Evolutionary conservation across 2,113 vertebrate species (phyloP), one percentile per base, ranked within the genome.

Genomic region (Grus americana): DNA sequence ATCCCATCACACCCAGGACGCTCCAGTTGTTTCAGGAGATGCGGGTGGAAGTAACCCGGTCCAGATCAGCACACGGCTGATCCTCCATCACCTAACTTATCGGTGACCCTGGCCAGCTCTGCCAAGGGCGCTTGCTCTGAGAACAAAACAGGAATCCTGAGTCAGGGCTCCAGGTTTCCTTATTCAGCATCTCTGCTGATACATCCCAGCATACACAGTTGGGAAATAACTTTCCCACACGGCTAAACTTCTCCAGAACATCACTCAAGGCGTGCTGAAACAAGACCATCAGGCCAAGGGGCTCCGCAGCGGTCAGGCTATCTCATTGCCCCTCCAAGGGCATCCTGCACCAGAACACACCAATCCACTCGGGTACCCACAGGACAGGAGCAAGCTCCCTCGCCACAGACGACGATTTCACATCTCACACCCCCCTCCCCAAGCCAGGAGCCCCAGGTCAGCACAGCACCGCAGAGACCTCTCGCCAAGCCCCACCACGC

Each of bases 81-180:
- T 38, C 38, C 68, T 11, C 62, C 9, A 1, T 1, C n/a, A 36
- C 9, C n/a, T 4, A 26, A 18, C 17, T 15, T 5, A 0, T 0
- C 7, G 30, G 62, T 55, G 44, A 38, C 11, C 79, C 57, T 26
- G 7, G 12, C 20, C 74, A 63, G 8, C 30, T 40, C 79, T 21
- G 20, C 5, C 54, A 47, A 36, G 8, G 30, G 0, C 38, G 22
- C 47, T n/a, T 15, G 15, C 40, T 67, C 44, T 7, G 17, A 42
- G 49, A 88, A 29, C 9, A 7, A 10, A 34, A 23, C 26, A n/a
- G 22, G 24, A 9, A 23, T 47, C 52, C n/a, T 30, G n/a, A 13
- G 13, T n/a, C 2, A 5, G 2, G 17, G 22, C 36, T 75, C 13
- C 32, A 44, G 26, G 5, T 18, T 29, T 32, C 62, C 36, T 62